These are phyloP conservation scores for Pseudochromis fuscus DNA, from an alignment of 2,797 vertebrate genomes.

Conservation along the genomic window DNA sequence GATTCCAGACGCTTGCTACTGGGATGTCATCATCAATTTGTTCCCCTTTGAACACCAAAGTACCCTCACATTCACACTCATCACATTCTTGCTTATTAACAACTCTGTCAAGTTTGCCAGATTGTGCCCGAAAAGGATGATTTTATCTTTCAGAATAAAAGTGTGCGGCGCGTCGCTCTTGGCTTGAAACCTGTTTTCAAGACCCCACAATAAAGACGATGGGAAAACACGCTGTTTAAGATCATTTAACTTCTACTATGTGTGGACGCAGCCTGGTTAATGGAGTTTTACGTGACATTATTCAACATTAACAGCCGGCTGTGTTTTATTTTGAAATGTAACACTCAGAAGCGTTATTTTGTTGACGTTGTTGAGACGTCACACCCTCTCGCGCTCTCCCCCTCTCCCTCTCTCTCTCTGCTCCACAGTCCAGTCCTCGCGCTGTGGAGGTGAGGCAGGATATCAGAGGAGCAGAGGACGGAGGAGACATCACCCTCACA, in stretches of 20 bases:
- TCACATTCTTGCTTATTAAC: not conserved
- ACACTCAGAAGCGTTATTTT: constrained; percentile 3
- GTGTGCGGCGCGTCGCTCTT: rapidly evolving
- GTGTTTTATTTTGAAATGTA: constrained; percentile 53
- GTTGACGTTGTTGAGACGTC: constrained; percentile 12
- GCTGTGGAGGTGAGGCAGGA: constrained; percentile 49
- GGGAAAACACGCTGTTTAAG: rapidly evolving
- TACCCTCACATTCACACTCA: constrained; percentile 24
- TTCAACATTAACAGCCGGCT: not conserved
- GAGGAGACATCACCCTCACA: constrained; percentile 34
- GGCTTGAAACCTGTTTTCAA: rapidly evolving
- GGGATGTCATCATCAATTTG: constrained; percentile 38
- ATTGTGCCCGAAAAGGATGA: rapidly evolving
- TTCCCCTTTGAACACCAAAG: constrained; percentile 31
- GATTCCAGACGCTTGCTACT: constrained; percentile 39
- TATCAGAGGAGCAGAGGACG: constrained; percentile 62
- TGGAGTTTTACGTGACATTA: not conserved
- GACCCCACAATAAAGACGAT: rapidly evolving
- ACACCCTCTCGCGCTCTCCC: not conserved
- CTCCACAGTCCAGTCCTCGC: too few relatives aligned
- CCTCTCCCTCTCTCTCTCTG: constrained; percentile 45
- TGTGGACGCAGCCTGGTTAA: not conserved
- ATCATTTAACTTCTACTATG: rapidly evolving
- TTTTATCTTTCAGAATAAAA: constrained; percentile 42
- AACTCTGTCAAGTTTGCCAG: constrained; percentile 23